Evolutionary conservation across 2,113 vertebrate species (phyloP), one percentile per base, ranked within the genome.

Genomic region (Chaenogobius annularis): DNA sequence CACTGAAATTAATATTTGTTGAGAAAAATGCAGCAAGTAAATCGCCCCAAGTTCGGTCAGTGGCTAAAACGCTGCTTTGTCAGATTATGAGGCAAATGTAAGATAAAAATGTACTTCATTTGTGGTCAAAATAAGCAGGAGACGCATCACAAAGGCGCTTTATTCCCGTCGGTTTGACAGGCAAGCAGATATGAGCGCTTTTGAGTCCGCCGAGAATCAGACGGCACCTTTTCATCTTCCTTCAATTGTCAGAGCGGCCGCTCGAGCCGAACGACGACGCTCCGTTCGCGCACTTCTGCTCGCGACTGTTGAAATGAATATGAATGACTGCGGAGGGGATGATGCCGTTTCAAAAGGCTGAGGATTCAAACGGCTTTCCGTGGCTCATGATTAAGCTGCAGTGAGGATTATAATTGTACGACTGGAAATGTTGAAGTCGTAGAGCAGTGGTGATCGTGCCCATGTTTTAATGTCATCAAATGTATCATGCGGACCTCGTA

Each of bases 251-350:
- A 75, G 19, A 56, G 46, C 22, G 62, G 40, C 69, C 17, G 66
- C 79, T 80, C 74, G 66, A 47, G 69, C 59, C 64, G 55, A 87
- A 80, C n/a, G n/a, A 79, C 73, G n/a, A 80, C 1, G 13, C 69
- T 62, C 71, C 52, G 75, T 52, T 70, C 63, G 62, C 11, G 0
- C 19, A 48, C 37, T 44, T 74, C 50, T 43, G 56, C 72, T 74
- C 35, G 23, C 56, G 10, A 68, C 70, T 75, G 20, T 20, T 58
- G 20, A 47, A n/a, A 22, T 69, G 66, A 79, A 74, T 79, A 70
- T 63, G 54, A 85, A 73, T 70, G 47, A 74, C 52, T 4, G 26
- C 48, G 13, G 44, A 40, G 52, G 66, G 20, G 23, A 19, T 19
- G 5, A 22, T 52, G 43, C 56, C 0, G n/a, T 54, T 58, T 59